These are phyloP conservation scores for Triops cancriformis DNA, from an alignment of 1,140 invertebrate genomes.

Conservation along the genomic window DNA sequence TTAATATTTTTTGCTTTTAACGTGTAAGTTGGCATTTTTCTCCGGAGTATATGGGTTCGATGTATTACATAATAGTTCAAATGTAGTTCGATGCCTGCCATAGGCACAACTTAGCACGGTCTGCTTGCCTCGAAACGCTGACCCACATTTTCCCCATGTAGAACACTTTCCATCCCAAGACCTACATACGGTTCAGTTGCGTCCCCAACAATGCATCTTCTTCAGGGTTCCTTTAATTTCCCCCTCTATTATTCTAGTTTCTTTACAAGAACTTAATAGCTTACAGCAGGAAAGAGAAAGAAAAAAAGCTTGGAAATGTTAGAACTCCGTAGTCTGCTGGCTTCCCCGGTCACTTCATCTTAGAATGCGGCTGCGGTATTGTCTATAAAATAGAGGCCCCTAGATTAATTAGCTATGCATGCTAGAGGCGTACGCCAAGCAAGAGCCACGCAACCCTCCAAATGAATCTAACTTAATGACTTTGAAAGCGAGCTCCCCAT, in stretches of 20 bases:
- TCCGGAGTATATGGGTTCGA: not conserved
- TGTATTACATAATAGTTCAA: too few species aligned
- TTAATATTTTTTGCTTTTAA: not conserved
- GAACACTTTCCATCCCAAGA: constrained; percentile 5
- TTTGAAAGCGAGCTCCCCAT: constrained; percentile 5
- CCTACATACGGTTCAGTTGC: not conserved
- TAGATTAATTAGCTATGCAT: constrained; percentile 4
- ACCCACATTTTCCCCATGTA: constrained; percentile 5
- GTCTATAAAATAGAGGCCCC: not conserved
- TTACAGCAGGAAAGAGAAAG: not conserved
- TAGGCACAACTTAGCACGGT: not conserved
- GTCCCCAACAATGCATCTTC: not conserved
- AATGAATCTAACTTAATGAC: not conserved
- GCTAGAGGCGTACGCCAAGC: not conserved
- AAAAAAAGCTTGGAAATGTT: not conserved
- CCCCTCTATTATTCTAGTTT: not conserved
- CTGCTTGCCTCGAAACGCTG: not conserved
- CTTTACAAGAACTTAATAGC: too few species aligned
- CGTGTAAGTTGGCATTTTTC: not conserved
- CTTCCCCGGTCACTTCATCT: not conserved
- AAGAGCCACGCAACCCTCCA: constrained; percentile 6
- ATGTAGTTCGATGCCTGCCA: not conserved
- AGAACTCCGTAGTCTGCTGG: not conserved
- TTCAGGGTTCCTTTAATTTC: not conserved
- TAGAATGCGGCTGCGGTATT: not conserved